These are phyloP conservation scores for Penaeus chinensis DNA, from an alignment of 1,140 invertebrate species.

Conservation along the genomic window DNA sequence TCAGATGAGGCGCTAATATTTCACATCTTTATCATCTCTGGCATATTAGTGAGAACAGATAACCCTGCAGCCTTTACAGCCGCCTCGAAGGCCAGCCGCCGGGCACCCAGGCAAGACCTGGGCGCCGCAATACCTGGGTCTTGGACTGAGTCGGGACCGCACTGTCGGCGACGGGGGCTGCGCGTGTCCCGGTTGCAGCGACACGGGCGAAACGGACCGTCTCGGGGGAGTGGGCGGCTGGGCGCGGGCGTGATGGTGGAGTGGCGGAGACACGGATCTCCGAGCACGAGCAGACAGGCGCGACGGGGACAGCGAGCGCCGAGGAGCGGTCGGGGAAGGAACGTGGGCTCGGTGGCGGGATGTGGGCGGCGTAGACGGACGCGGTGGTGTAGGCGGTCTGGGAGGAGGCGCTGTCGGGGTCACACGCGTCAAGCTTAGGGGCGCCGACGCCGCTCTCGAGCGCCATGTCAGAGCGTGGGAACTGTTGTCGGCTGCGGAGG, in stretches of 20 bases:
- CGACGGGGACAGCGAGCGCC: conserved; percentile 35
- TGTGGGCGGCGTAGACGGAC: conserved; percentile 29
- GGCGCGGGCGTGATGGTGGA: background rate
- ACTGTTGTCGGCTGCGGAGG: background rate
- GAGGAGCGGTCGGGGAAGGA: background rate
- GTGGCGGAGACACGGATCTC: conserved; percentile 31
- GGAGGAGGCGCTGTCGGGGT: conserved; percentile 39
- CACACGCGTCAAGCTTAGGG: conserved; percentile 35
- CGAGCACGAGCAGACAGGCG: background rate
- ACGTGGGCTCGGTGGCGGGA: conserved; percentile 1
- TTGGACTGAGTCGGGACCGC: conserved; percentile 24
- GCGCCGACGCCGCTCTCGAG: background rate
- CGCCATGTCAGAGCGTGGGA: conserved; percentile 31
- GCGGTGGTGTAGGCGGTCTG: conserved; percentile 38
- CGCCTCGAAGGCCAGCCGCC: background rate
- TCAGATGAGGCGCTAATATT: too few relatives aligned
- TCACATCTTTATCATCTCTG: too few relatives aligned
- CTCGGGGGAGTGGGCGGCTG: conserved; percentile 29
- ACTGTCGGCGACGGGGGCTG: conserved; percentile 23
- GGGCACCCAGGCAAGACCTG: background rate
- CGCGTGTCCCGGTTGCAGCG: background rate
- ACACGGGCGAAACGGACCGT: conserved; percentile 16
- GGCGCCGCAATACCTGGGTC: conserved; percentile 33
- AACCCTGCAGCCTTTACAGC: background rate
- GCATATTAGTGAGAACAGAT: background rate